These are phyloP conservation scores for Halichondria panicea DNA, from an alignment of 37 sponge, comb jelly and placozoan genomes.

Conservation along the genomic window DNA sequence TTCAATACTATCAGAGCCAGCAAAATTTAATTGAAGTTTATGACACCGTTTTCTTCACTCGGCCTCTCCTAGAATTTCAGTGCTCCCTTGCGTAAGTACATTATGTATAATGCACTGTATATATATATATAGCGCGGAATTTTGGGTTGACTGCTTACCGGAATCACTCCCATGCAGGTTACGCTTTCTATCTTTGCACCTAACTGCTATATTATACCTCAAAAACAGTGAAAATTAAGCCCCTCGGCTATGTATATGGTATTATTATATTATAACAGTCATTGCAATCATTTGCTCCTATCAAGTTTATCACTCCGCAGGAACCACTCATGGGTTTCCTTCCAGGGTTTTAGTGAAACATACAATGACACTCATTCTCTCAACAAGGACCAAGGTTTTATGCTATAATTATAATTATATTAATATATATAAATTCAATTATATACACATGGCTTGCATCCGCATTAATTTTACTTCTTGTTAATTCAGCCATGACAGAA, in stretches of 20 bases:
- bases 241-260: too few relatives aligned
- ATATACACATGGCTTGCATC: neutral
- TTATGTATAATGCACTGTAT: too few relatives aligned
- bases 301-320: too few relatives aligned
- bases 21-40: neutral
- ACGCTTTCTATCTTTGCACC: too few relatives aligned
- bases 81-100: slow-evolving; percentile 21
- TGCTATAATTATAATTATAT: too few relatives aligned
- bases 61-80: slow-evolving; percentile 4
- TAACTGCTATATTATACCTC: too few relatives aligned
- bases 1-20: neutral
- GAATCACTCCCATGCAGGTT: too few relatives aligned
- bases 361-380: slow-evolving; percentile 19
- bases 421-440: too few relatives aligned
- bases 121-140: too few relatives aligned
- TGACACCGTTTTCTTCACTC: slow-evolving; percentile 4
- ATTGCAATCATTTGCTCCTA: too few relatives aligned
- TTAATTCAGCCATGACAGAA: neutral
- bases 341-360: slow-evolving; percentile 27
- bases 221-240: too few relatives aligned
- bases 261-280: neutral
- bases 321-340: slow-evolving; percentile 40
- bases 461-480: neutral
- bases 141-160: too few relatives aligned
- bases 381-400: slow-evolving; percentile 3